A percentile compares a stretch with the other conserved stretches of the same genome.
Conservation (phyloP, 1,140 invertebrate species). For the Ceratina calcarata region DNA sequence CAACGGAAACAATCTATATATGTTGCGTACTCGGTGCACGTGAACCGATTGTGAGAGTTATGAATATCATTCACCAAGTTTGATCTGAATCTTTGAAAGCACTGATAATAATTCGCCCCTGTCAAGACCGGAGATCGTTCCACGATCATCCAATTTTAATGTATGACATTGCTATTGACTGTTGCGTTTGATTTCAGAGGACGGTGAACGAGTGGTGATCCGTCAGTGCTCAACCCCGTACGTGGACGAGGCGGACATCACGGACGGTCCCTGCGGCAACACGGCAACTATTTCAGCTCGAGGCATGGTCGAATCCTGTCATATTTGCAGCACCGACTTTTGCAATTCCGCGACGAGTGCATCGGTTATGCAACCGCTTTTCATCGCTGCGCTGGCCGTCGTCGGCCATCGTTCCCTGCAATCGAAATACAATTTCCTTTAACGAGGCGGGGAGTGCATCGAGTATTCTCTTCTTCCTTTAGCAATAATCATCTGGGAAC, state of each 20-base stretch:
- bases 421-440: conserved; percentile 40
- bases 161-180: not conserved
- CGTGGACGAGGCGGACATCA: conserved; percentile 79
- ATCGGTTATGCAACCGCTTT: conserved; percentile 32
- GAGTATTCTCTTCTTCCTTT: not conserved
- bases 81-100: no score
- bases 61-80: not conserved
- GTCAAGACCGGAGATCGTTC: not conserved
- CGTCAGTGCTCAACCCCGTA: conserved; percentile 82
- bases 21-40: not conserved
- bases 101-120: not conserved
- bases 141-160: not conserved
- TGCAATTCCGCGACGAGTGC: conserved; percentile 80
- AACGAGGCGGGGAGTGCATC: not conserved
- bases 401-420: conserved; percentile 50
- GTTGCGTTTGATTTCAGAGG: conserved; percentile 74
- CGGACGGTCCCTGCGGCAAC: conserved; percentile 79
- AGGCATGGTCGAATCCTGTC: conserved; percentile 81
- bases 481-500: not conserved
- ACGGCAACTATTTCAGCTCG: conserved; percentile 75
- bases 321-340: conserved; percentile 80
- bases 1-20: not conserved
- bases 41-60: conserved; percentile 4
- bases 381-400: conserved; percentile 18
- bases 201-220: conserved; percentile 77